Base-by-base conservation (phyloP, 2,888 invertebrate species). In the Tanytarsus gracilentus region DNA sequence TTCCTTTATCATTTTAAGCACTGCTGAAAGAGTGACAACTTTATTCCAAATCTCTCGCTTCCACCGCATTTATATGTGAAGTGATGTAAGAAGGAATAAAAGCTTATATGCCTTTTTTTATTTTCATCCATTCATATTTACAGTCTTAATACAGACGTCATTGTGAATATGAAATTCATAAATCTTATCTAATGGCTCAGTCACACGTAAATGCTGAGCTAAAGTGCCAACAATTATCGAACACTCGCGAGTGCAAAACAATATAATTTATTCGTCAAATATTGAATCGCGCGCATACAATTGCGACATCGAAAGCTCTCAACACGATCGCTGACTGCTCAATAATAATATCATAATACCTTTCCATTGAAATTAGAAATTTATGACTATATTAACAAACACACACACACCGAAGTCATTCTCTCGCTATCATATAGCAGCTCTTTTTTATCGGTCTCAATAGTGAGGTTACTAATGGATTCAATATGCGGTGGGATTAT, bases 191-290 rank as follows among this genome's bases (percentile, higher is more conserved):
- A 50, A 26, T 50, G 14, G 14, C 7, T 14, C 26, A 50, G 26
- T 50, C 50, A 14, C 50, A 25, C 40, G 16, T 25, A 27, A n/a
- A 9, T 11, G 26, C 16, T 26, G 26, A 27, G n/a, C n/a, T 50
- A 21, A 27, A 26, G 27, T 50, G 26, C 26, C 25, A 33, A 50
- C 50, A 27, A 50, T 50, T 26, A 50, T 50, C 50, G 14, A 26
- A 26, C 29, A 9, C 9, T 33, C 33, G n/a, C 6, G 14, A 40
- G 40, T 30, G 30, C 30, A 30, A 30, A 11, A 48, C 36, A 36
- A 39, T 53, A 36, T 36, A 53, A 53, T 53, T 53, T 53, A 53
- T 33, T 53, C 53, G 36, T 53, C 53, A 53, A 36, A 53, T 16
- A 21, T 53, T 21, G n/a, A 6, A 40, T 40, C 14, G 40, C 8